phyloP scores from a whole-genome alignment of 1,140 invertebrate genomes.

The Bombus soroeensis region DNA sequence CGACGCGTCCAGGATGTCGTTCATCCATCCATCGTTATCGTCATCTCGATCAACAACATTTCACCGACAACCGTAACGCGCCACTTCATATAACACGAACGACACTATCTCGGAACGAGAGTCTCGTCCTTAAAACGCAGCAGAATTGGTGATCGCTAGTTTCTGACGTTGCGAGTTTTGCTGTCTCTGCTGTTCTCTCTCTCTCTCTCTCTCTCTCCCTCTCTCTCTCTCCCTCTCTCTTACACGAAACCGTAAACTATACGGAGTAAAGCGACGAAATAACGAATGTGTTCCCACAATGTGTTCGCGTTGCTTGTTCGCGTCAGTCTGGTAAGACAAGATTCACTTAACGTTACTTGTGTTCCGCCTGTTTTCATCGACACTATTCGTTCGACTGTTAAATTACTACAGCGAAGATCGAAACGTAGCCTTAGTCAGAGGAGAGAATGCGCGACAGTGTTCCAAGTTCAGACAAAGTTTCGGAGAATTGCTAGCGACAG shows the following conservation, averaged over 20 bases:
- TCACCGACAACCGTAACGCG: background rate
- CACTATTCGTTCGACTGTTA: background rate
- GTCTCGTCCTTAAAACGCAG: constrained; percentile 21
- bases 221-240: background rate
- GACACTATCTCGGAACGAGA: constrained; percentile 7
- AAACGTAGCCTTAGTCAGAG: constrained; percentile 1
- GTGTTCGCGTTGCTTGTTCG: constrained; percentile 31
- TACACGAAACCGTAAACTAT: background rate
- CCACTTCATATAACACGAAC: constrained; percentile 25
- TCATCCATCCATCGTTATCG: background rate
- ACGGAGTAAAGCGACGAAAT: background rate
- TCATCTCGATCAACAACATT: background rate
- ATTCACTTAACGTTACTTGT: background rate
- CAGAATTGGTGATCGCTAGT: background rate
- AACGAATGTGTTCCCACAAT: constrained; percentile 61
- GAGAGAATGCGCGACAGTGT: constrained; percentile 2
- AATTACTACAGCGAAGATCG: constrained; percentile 4
- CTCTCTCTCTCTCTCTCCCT: background rate
- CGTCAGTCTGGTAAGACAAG: constrained; percentile 66
- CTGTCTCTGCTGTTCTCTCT: background rate
- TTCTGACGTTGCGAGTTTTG: background rate
- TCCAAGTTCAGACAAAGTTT: constrained; percentile 1
- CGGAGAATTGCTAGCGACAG: background rate
- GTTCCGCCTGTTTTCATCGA: constrained; percentile 12
- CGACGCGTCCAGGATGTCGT: constrained; percentile 8